Base-by-base conservation (phyloP, 2,797 vertebrate species). In the Ctenopoma kingsleyae region DNA sequence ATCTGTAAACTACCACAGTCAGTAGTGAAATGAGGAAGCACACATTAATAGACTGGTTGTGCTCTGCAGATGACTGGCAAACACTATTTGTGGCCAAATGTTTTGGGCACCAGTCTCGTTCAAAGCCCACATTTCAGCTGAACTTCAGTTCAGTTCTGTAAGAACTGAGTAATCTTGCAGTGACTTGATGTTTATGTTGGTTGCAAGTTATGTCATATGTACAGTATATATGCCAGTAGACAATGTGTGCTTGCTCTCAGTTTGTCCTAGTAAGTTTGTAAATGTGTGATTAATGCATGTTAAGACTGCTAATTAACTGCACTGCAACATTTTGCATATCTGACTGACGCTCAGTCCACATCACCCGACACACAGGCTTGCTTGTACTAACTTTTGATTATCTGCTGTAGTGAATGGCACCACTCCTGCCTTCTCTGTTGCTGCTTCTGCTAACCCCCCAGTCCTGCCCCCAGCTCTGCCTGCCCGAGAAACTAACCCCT, bases 401-500 rank as follows among this genome's bases (percentile, higher is more conserved):
- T 96, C 92, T 94, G 95, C 95, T 95, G 90, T 96, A 99, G 98
- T 97, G 94, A 99, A 97, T 89, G 96, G 97, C 91, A 94, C 96
- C 89, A 90, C 93, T 86, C 91, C 96, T 85, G 93, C 92, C 94
- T 96, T 96, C 93, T 93, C 95, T 89, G 30, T 32, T 93, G 51
- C 83, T 50, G 85, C 91, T 85, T 87, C 95, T 83, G 93, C 74
- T 95, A 95, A 90, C 86, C 87, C 88, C 58, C 86, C 92, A 57
- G 79, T 76, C 32, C 80, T 94, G 65, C 92, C 93, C 44, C 94
- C 95, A 1, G 95, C 97, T 79, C 93, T 98, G 86, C 98, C 98
- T 74, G 96, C 96, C 72, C 95, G 98, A 91, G 98, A 98, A 85
- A 98, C 97, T 94, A 99, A 99, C 96, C 98, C 98, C 86, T 99